phyloP scores from a whole-genome alignment of 2,113 vertebrate species.

The Hippocampus barbouri region DNA sequence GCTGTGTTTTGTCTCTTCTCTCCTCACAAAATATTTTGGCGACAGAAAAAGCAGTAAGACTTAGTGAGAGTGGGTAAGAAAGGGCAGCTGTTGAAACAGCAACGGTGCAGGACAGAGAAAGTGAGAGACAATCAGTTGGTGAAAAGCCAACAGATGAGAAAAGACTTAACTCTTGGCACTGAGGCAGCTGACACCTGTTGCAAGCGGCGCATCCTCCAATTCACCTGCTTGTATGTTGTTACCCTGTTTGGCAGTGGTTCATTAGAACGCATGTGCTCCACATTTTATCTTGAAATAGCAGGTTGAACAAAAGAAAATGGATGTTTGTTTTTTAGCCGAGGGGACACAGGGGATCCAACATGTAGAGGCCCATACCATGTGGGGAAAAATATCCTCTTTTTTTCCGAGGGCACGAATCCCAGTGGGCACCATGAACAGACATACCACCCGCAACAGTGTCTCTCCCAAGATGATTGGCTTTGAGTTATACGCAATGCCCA shows the following conservation, averaged over 20 bases:
- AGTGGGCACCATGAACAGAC: conserved; percentile 30
- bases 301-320: neutral
- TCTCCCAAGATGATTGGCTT: conserved; percentile 43
- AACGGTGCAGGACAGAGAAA: conserved; percentile 2
- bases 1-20: conserved; percentile 6
- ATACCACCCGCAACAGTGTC: conserved; percentile 34
- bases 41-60: conserved; percentile 1
- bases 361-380: conserved; percentile 16
- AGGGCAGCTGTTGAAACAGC: neutral
- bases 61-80: neutral
- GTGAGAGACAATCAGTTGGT: conserved; percentile 14
- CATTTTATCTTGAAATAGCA: neutral
- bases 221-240: conserved; percentile 25
- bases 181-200: conserved; percentile 49
- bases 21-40: conserved; percentile 11
- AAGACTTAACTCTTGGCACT: conserved; percentile 16
- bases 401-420: conserved; percentile 49
- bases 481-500: conserved; percentile 31
- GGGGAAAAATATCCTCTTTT: conserved; percentile 39
- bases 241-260: neutral
- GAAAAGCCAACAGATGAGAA: conserved; percentile 11
- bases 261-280: neutral
- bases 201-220: conserved; percentile 15
- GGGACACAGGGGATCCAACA: conserved; percentile 40
- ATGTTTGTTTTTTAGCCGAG: conserved; percentile 13